phyloP scores from a whole-genome alignment of 2,113 vertebrate genomes.

The Daubentonia madagascariensis region DNA sequence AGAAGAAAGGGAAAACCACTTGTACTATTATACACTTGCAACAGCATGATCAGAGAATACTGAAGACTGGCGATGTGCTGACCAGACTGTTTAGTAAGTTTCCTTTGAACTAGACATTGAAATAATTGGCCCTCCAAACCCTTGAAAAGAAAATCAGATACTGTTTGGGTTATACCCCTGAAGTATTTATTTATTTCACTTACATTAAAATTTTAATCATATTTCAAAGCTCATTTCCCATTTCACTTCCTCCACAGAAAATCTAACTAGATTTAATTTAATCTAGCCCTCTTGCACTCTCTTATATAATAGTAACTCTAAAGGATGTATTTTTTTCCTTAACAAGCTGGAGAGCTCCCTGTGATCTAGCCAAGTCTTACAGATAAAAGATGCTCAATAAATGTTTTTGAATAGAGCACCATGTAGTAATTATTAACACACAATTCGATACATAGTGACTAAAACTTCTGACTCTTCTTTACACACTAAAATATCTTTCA shows the following conservation, averaged over 20 bases:
- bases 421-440: not conserved
- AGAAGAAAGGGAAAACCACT: not conserved
- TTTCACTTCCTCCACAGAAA: not conserved
- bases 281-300: not conserved
- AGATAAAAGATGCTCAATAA: not conserved
- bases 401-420: not conserved
- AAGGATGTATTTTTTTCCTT: not conserved
- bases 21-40: accelerated
- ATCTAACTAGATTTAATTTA: not conserved
- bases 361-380: not conserved
- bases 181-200: not conserved
- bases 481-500: not conserved
- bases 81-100: not conserved
- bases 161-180: not conserved
- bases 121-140: not conserved
- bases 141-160: not conserved
- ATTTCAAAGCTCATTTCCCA: not conserved
- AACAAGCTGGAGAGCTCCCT: not conserved
- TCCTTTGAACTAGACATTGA: not conserved
- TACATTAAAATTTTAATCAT: not conserved
- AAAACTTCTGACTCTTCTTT: not conserved
- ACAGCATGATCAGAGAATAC: not conserved
- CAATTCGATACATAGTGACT: not conserved
- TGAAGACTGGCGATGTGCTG: not conserved
- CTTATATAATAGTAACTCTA: no score